A percentile compares a stretch with the other conserved stretches of the same genome.
These are phyloP conservation scores for Drosophila prostipennis DNA, from an alignment of 2,888 invertebrate species.

Conservation along the genomic window DNA sequence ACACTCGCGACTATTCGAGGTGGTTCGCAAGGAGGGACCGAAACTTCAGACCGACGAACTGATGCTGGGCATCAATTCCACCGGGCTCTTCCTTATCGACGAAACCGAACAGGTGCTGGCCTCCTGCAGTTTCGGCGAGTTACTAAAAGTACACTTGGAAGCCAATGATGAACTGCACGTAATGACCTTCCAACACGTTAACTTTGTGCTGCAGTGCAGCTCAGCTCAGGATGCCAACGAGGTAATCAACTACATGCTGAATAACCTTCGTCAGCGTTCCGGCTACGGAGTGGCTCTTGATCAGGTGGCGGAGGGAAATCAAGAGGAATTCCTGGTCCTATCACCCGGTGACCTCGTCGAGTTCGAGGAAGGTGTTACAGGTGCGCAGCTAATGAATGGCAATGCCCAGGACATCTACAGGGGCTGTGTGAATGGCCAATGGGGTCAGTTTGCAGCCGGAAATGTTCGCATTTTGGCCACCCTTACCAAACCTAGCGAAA, in stretches of 20 bases:
- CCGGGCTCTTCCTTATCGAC: constrained; percentile 96
- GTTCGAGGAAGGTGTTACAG: constrained; percentile 90
- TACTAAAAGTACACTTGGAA: constrained; percentile 87
- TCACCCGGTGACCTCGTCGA: constrained; percentile 91
- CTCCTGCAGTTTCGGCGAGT: constrained; percentile 94
- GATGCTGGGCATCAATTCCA: constrained; percentile 97
- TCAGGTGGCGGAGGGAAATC: constrained; percentile 60
- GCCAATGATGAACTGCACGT: constrained; percentile 89
- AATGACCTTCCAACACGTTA: constrained; percentile 93
- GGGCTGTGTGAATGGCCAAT: constrained; percentile 88
- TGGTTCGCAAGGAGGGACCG: constrained; percentile 90
- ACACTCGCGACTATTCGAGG: constrained; percentile 97
- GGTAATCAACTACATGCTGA: constrained; percentile 92
- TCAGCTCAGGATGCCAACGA: constrained; percentile 94
- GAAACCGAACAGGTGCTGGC: constrained; percentile 95
- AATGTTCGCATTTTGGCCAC: constrained; percentile 94
- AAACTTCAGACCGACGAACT: constrained; percentile 89
- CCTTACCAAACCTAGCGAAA: constrained; percentile 89
- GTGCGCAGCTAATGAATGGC: constrained; percentile 88
- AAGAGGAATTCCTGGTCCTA: constrained; percentile 85
- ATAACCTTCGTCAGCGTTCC: constrained; percentile 94
- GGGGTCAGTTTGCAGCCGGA: constrained; percentile 94
- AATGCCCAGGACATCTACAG: constrained; percentile 87
- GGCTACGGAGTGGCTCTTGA: constrained; percentile 92
- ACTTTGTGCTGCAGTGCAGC: constrained; percentile 95